Evolutionary conservation across 2,888 invertebrate species (phyloP), one percentile per base, ranked within the genome.

Genomic region (Trachelus tabidus): DNA sequence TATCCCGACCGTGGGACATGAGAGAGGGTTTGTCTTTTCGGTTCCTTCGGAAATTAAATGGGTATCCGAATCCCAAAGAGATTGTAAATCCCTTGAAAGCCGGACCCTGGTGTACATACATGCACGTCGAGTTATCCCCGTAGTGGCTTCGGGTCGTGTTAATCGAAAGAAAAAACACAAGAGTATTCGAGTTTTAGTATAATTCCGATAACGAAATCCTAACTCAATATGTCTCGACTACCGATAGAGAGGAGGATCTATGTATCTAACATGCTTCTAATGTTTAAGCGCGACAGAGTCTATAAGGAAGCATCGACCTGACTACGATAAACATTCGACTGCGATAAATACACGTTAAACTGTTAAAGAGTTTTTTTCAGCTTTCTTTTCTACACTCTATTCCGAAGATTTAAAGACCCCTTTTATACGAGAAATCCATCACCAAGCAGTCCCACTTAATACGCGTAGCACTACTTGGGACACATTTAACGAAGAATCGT

Each of bases 1-100:
- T 82, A 80, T 56, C 73, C 83, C 77, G 80, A 79, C 77, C 75
- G 81, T 77, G 75, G 76, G 31, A 76, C 40, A 30, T 74, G 77
- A 73, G 76, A 73, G 68, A 75, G 81, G 79, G 80, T 84, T 85
- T 85, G 85, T 86, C 56, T 87, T 88, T 87, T 85, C 86, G 81
- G 83, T 83, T 83, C 84, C 85, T 81, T 87, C 83, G 87, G 85
- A 88, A 88, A 88, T 87, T 87, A 87, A 85, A 87, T 83, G 88
- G 76, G 71, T 71, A 34, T 34, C 12, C 31, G 71, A 71, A 33
- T 71, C 71, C 71, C 71, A 71, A 71, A 71, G 71, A 71, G 71
- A 34, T 71, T 71, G 71, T 71, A 71, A 71, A 71, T 71, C 71
- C 71, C 71, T 34, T 71, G 33, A 30, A 71, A 71, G 71, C 31